Conservation (phyloP, 2,797 vertebrate genomes). For the Paedocypris micromegethes region DNA sequence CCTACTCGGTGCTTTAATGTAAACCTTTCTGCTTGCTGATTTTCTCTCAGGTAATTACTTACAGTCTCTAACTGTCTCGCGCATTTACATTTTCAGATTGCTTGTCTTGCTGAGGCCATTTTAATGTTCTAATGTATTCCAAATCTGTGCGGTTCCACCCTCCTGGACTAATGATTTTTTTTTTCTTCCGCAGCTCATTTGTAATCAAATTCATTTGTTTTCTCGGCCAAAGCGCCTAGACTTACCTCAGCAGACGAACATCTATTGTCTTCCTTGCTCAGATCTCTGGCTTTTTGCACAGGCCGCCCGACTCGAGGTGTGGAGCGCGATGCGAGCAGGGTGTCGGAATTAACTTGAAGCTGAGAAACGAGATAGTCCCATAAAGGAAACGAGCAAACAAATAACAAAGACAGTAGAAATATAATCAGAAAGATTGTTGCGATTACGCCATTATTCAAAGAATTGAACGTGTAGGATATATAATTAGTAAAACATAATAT, state of each 20-base stretch:
- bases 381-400: slow-evolving; percentile 32
- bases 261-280: slow-evolving; percentile 15
- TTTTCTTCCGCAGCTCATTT: slow-evolving; percentile 69
- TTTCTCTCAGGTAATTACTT: slow-evolving; percentile 65
- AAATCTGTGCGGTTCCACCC: slow-evolving; percentile 71
- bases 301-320: slow-evolving; percentile 30
- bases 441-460: slow-evolving; percentile 8
- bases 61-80: slow-evolving; percentile 49
- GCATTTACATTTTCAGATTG: slow-evolving; percentile 66
- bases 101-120: slow-evolving; percentile 64
- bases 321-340: slow-evolving; percentile 26
- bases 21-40: slow-evolving; percentile 43
- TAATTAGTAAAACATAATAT: no score
- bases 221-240: slow-evolving; percentile 71
- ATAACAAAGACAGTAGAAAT: slow-evolving; percentile 20
- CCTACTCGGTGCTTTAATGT: slow-evolving; percentile 67
- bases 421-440: slow-evolving; percentile 26
- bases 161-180: slow-evolving; percentile 76
- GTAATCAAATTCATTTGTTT: slow-evolving; percentile 85
- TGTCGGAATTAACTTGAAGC: slow-evolving; percentile 31
- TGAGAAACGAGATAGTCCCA: slow-evolving; percentile 16
- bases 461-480: slow-evolving; percentile 5
- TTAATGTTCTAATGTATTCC: slow-evolving; percentile 69
- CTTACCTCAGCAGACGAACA: slow-evolving; percentile 66
- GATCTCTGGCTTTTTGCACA: slow-evolving; percentile 5